Evolutionary conservation across 2,113 vertebrate genomes (phyloP), one percentile per base, ranked within the genome.

Genomic region (Calcarius ornatus): DNA sequence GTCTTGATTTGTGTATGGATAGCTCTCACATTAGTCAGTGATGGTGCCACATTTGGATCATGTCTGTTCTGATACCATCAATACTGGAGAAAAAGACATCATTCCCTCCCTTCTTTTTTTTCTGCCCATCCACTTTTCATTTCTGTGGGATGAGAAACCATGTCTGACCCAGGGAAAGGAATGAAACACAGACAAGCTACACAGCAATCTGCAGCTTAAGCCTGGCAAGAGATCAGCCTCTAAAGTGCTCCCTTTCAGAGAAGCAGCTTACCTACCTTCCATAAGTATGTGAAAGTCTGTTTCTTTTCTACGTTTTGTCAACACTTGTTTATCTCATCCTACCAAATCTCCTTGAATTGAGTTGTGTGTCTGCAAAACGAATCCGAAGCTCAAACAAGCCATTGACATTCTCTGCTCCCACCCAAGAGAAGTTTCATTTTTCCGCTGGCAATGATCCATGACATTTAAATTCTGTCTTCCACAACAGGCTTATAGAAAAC

Each of bases 391-490:
- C 40, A 75, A 65, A 96, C 82, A 90, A 93, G 51, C 89, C 82
- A 94, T 84, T 94, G 92, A 91, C 64, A 77, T 92, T 96, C 83
- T 92, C 88, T 90, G 71, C 84, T 91, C 77, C 83, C 68, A 92
- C 59, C 79, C 50, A 2, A 80, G 64, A 91, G 78, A 94, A 95
- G 37, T 94, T 95, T 94, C 85, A 94, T 96, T 97, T 93, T 94
- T 86, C 82, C 93, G 30, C 66, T 95, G 79, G 35, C 96, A 92
- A 82, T 94, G 90, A 96, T 94, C 90, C 88, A 89, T 97, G 95
- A 95, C 96, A 91, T 96, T 96, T 94, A 91, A 94, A 94, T 95
- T 92, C 84, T 95, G 61, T 70, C 77, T 97, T 96, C 95, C 92
- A 88, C 94, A 96, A 95, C 76, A 95, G 59, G 19, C 78, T 86